These are phyloP conservation scores for Prochilodus magdalenae DNA, from an alignment of 2,113 vertebrate genomes.

Conservation along the genomic window DNA sequence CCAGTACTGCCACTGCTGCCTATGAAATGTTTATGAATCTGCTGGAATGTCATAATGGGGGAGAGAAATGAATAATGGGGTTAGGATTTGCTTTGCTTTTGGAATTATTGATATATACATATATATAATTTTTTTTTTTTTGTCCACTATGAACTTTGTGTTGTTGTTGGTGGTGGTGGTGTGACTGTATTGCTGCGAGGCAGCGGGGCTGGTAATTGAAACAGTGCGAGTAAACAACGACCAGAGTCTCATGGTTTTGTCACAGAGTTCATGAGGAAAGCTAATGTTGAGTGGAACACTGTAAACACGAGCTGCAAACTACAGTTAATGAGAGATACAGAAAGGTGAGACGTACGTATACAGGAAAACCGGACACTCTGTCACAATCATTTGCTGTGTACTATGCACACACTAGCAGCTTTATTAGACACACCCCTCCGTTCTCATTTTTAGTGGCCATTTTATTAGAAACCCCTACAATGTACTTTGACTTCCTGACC, in stretches of 20 bases:
- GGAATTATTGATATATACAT: constrained; percentile 36
- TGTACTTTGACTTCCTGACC: too few relatives aligned
- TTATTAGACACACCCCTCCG: too few relatives aligned
- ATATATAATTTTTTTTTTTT: background rate
- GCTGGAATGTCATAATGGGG: constrained; percentile 7
- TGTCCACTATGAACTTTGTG: background rate
- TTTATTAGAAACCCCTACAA: too few relatives aligned
- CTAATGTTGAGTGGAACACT: too few relatives aligned
- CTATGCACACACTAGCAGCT: too few relatives aligned
- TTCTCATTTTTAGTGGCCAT: too few relatives aligned
- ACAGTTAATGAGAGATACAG: too few relatives aligned
- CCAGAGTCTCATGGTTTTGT: background rate
- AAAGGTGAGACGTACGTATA: too few relatives aligned
- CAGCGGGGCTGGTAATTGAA: background rate
- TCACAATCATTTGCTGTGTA: too few relatives aligned
- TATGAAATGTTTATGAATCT: constrained; percentile 30
- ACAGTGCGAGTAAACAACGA: background rate
- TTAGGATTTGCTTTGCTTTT: constrained; percentile 6
- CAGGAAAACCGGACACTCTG: too few relatives aligned
- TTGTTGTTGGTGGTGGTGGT: constrained; percentile 7
- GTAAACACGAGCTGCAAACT: too few relatives aligned
- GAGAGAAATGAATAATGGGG: constrained; percentile 17
- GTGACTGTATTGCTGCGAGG: background rate
- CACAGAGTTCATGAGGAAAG: background rate
- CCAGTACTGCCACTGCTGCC: background rate